phyloP scores from a whole-genome alignment of 2,797 vertebrate species.

The Lateolabrax maculatus region DNA sequence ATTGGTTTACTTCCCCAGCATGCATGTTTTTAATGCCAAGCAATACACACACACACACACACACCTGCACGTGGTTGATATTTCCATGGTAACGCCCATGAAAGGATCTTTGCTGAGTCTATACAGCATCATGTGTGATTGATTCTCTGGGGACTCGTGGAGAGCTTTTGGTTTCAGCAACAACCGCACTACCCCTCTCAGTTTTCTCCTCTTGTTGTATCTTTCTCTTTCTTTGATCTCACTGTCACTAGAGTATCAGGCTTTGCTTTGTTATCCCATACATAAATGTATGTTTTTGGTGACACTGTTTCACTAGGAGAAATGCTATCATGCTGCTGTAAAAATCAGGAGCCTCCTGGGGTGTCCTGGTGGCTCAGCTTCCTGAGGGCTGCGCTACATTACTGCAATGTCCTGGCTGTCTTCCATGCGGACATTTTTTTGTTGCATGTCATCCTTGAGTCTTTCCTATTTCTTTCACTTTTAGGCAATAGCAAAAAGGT shows the following conservation, averaged over 20 bases:
- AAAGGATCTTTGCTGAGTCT: conserved; percentile 49
- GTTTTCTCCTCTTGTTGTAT: conserved; percentile 10
- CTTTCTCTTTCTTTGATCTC: conserved; percentile 39
- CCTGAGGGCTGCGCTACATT: conserved; percentile 25
- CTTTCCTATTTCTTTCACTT: background rate
- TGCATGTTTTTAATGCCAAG: conserved; percentile 1
- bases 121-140: conserved; percentile 54
- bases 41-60: background rate
- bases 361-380: conserved; percentile 11
- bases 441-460: background rate
- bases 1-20: conserved; percentile 47
- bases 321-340: conserved; percentile 5
- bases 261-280: conserved; percentile 12
- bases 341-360: conserved; percentile 3
- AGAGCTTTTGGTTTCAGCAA: conserved; percentile 39
- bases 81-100: conserved; percentile 62
- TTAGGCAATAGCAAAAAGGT: background rate
- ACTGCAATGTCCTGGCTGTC: conserved; percentile 28
- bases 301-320: background rate
- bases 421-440: background rate
- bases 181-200: background rate
- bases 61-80: conserved; percentile 23
- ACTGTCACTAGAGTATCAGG: background rate
- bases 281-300: background rate
- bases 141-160: conserved; percentile 46